Conservation (phyloP, 2,888 invertebrate species). For the Leptopilina myrica region DNA sequence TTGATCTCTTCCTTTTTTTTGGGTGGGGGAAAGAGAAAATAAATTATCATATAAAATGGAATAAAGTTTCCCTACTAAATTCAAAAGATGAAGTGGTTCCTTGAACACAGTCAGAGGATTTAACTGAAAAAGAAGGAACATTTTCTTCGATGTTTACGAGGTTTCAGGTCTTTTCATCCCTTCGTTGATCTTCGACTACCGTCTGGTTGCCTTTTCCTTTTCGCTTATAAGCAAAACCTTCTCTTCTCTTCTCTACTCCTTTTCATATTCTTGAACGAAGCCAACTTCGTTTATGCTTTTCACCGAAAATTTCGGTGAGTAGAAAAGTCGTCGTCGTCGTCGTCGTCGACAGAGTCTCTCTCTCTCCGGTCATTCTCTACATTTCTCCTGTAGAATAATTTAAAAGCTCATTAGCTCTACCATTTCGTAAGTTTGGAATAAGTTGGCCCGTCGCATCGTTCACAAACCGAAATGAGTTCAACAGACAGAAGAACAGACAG, state of each 20-base stretch:
- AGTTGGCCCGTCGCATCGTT: constrained; percentile 58
- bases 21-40: neutral
- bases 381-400: constrained; percentile 67
- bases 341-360: constrained; percentile 44
- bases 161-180: constrained; percentile 32
- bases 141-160: constrained; percentile 35
- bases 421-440: constrained; percentile 71
- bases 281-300: constrained; percentile 43
- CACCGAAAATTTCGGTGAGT: constrained; percentile 49
- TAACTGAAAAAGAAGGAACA: constrained; percentile 25
- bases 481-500: constrained; percentile 28
- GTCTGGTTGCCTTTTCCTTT: constrained; percentile 36
- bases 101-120: neutral
- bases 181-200: constrained; percentile 27
- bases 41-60: constrained; percentile 1
- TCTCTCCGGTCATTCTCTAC: constrained; percentile 32
- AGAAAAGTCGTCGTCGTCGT: constrained; percentile 1
- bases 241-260: neutral
- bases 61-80: constrained; percentile 24
- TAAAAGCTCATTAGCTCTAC: constrained; percentile 74
- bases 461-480: constrained; percentile 49
- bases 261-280: constrained; percentile 42
- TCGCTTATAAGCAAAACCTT: constrained; percentile 40
- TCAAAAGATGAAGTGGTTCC: constrained; percentile 26
- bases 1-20: too few species aligned